phyloP scores from a whole-genome alignment of 2,797 vertebrate species.

The Chrosomus eos region DNA sequence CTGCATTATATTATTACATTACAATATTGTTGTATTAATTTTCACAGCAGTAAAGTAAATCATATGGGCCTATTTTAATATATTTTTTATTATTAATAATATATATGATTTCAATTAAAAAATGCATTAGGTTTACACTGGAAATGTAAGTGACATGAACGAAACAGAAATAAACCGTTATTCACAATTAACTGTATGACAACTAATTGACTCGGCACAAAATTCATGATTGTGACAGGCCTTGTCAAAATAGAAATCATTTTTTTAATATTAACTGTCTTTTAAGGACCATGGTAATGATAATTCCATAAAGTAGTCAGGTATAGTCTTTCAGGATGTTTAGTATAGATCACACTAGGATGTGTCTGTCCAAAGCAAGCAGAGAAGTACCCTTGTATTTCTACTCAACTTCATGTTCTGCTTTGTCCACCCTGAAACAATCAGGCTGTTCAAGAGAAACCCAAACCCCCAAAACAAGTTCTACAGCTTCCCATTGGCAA shows the following conservation, averaged over 20 bases:
- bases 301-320: background rate
- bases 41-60: background rate
- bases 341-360: background rate
- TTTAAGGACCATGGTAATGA: background rate
- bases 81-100: no score
- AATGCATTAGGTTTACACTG: background rate
- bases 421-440: constrained; percentile 17
- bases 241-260: background rate
- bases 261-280: background rate
- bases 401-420: background rate
- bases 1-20: background rate
- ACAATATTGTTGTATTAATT: background rate
- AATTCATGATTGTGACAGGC: background rate
- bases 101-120: background rate
- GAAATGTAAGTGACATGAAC: background rate
- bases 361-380: background rate
- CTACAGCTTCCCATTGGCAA: background rate
- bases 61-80: background rate
- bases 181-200: background rate
- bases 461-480: constrained; percentile 31
- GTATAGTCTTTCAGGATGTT: background rate
- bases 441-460: constrained; percentile 18
- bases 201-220: background rate
- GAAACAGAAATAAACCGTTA: background rate
- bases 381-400: background rate